Percentiles rank a stretch among this genome's conserved stretches.
Conservation (phyloP, 2,113 vertebrate genomes). For the Ptilonorhynchus violaceus region DNA sequence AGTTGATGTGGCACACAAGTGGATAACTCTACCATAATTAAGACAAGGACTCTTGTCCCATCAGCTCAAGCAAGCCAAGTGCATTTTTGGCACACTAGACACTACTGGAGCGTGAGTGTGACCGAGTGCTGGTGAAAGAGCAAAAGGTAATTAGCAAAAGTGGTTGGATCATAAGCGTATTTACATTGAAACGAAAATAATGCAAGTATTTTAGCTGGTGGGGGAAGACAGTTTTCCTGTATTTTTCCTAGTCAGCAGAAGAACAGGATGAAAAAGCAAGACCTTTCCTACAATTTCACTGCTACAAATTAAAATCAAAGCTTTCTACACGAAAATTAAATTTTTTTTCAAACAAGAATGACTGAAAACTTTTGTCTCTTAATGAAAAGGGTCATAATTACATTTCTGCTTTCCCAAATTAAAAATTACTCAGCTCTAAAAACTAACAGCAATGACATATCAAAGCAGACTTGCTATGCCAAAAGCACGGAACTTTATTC, state of each 20-base stretch:
- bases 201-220: neutral
- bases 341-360: neutral
- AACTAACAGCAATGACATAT: neutral
- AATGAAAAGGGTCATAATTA: neutral
- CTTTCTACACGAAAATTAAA: neutral
- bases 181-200: slow-evolving; percentile 36
- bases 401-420: slow-evolving; percentile 8
- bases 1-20: neutral
- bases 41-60: neutral
- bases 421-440: neutral
- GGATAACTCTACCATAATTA: neutral
- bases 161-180: neutral
- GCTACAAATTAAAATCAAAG: neutral
- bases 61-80: neutral
- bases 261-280: neutral
- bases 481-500: neutral
- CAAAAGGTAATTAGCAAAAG: neutral
- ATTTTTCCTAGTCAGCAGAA: neutral
- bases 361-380: neutral
- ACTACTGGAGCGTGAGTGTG: neutral
- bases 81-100: neutral
- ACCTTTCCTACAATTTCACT: neutral
- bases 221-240: neutral
- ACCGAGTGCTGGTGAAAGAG: neutral
- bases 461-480: neutral